A percentile compares a stretch with the other conserved stretches of the same genome.
These are phyloP conservation scores for Leptocoma aspasia DNA, from an alignment of 2,113 vertebrate genomes.

Conservation along the genomic window DNA sequence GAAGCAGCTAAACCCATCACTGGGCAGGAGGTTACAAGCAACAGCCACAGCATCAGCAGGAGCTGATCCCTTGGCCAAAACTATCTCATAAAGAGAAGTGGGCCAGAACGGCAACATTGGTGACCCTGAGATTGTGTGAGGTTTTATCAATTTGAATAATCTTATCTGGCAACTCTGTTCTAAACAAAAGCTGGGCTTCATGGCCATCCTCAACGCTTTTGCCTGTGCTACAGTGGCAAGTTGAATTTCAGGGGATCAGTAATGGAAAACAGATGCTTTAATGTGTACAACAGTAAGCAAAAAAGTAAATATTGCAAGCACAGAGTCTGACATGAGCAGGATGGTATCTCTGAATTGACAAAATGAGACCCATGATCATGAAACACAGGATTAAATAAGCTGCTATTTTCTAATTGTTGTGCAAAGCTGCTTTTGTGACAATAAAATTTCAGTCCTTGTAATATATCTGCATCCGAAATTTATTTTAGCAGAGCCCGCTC, in stretches of 20 bases:
- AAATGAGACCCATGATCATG: not conserved
- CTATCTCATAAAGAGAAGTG: not conserved
- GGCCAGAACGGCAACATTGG: not conserved
- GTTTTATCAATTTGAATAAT: conserved; percentile 28
- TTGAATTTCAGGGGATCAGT: not conserved
- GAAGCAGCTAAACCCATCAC: conserved; percentile 7
- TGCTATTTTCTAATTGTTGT: not conserved
- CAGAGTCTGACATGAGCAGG: not conserved
- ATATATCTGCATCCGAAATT: not conserved
- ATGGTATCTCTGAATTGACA: not conserved
- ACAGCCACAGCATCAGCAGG: not conserved
- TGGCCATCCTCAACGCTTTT: not conserved
- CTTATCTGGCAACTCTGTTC: not conserved
- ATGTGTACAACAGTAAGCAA: not conserved
- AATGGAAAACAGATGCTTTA: conserved; percentile 13
- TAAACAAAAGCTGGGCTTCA: conserved; percentile 1
- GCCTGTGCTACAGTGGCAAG: conserved; percentile 5
- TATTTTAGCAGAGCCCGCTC: not conserved
- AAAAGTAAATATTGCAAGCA: not conserved
- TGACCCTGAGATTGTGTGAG: not conserved
- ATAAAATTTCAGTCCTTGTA: not conserved
- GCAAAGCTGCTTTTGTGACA: not conserved
- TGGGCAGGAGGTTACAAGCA: not conserved
- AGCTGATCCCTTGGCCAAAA: conserved; percentile 19
- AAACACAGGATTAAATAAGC: not conserved